phyloP scores from a whole-genome alignment of 2,113 vertebrate genomes.

The Epinephelus fuscoguttatus region DNA sequence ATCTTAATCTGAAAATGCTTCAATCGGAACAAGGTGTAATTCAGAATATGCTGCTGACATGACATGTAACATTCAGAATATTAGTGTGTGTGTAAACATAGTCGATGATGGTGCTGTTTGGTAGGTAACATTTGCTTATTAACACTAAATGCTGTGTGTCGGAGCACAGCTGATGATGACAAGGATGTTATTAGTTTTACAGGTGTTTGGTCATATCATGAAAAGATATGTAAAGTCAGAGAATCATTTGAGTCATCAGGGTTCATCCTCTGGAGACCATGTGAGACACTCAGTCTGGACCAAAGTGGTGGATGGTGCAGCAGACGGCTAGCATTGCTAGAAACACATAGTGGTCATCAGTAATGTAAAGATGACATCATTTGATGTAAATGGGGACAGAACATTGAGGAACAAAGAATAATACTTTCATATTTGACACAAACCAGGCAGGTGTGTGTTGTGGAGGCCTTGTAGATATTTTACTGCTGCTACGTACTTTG shows the following conservation, averaged over 20 bases:
- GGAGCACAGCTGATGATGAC: background rate
- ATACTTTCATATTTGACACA: background rate
- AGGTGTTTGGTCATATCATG: background rate
- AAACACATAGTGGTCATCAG: background rate
- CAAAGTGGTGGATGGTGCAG: background rate
- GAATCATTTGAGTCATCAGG: background rate
- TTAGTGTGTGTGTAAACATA: no score
- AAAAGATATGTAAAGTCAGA: no score
- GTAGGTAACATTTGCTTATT: background rate
- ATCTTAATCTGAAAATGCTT: no score
- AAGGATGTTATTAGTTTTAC: background rate
- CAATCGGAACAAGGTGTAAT: no score
- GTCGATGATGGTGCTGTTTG: no score
- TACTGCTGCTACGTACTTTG: conserved; percentile 33
- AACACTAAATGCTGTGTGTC: background rate
- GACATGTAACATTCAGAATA: no score
- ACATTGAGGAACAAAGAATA: background rate
- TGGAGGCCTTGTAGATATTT: background rate
- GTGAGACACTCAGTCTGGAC: background rate
- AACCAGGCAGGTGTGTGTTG: background rate
- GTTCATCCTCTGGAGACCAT: conserved; percentile 9
- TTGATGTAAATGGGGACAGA: background rate
- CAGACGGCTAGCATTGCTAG: background rate
- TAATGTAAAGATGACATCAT: background rate
- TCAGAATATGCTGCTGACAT: no score